Percentiles rank a stretch among this genome's conserved stretches.
Evolutionary conservation across 2,113 vertebrate species (phyloP).

Genomic region (Piprites chloris): DNA sequence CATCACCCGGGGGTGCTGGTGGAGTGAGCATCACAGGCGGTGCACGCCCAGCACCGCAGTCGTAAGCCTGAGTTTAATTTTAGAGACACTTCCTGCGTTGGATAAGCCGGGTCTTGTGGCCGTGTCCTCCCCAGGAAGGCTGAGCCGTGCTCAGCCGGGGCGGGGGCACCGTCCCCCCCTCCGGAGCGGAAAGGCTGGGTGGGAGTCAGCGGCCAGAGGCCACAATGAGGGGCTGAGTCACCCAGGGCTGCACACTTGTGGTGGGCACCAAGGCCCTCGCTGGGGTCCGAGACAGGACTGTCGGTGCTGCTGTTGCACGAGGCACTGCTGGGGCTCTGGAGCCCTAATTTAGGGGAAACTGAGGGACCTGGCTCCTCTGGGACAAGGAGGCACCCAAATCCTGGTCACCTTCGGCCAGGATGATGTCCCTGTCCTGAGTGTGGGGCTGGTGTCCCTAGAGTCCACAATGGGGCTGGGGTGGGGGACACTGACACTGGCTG

Average conservation of each 20-base stretch:
- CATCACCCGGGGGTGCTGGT: rapidly evolving
- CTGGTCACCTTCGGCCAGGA: rapidly evolving
- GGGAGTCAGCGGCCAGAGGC: background rate
- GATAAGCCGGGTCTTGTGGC: background rate
- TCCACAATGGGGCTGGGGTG: background rate
- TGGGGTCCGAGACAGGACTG: rapidly evolving
- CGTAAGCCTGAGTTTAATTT: background rate
- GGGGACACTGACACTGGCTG: rapidly evolving
- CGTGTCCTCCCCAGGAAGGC: background rate
- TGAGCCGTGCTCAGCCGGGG: background rate
- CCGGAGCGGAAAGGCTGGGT: background rate
- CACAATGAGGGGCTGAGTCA: background rate
- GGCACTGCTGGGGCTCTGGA: background rate
- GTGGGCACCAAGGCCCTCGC: rapidly evolving
- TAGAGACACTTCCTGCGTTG: background rate
- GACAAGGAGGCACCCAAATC: background rate
- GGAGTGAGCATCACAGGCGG: background rate
- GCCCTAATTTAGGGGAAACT: background rate
- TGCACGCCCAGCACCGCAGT: rapidly evolving
- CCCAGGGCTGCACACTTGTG: rapidly evolving
- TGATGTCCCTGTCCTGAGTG: background rate
- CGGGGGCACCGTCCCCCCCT: rapidly evolving
- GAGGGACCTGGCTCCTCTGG: background rate
- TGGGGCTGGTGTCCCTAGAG: too few species aligned
- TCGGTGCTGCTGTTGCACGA: rapidly evolving